Percentiles rank a stretch among this genome's conserved stretches.
Evolutionary conservation across 2,888 invertebrate genomes (phyloP).

Genomic region (Cephus rjabovi): DNA sequence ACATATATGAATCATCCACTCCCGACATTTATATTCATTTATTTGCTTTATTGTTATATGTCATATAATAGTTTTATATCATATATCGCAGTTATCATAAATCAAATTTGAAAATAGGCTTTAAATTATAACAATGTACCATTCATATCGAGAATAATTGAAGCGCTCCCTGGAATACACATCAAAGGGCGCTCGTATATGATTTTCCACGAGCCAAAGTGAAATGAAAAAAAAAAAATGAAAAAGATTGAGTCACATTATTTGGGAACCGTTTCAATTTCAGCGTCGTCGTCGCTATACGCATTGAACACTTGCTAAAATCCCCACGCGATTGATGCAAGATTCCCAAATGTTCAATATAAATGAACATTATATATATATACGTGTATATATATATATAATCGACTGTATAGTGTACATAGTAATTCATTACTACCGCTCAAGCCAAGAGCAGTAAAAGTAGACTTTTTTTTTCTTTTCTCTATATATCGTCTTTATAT

Average conservation of each 20-base stretch:
- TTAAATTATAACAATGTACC: conserved; percentile 59
- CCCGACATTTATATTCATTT: conserved; percentile 41
- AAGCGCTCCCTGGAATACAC: conserved; percentile 56
- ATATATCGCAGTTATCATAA: conserved; percentile 61
- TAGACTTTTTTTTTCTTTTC: conserved; percentile 25
- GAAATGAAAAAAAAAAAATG: conserved; percentile 21
- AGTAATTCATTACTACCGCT: conserved; percentile 5
- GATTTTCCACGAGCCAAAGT: conserved; percentile 44
- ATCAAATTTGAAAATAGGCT: conserved; percentile 62
- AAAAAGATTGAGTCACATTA: conserved; percentile 7
- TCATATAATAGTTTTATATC: conserved; percentile 60
- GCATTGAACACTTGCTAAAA: conserved; percentile 48
- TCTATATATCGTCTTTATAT: conserved; percentile 41
- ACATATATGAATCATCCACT: neutral
- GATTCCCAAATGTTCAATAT: conserved; percentile 45
- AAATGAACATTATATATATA: conserved; percentile 41
- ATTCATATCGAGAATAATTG: conserved; percentile 50
- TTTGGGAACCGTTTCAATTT: conserved; percentile 52
- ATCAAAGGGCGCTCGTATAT: conserved; percentile 40
- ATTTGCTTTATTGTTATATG: conserved; percentile 62
- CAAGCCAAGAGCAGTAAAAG: conserved; percentile 24
- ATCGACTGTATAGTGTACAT: conserved; percentile 26
- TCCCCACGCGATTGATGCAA: conserved; percentile 36
- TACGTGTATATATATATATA: conserved; percentile 23
- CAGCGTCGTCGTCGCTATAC: conserved; percentile 38